These are phyloP conservation scores for Esox lucius DNA, from an alignment of 2,797 vertebrate genomes.

Conservation along the genomic window DNA sequence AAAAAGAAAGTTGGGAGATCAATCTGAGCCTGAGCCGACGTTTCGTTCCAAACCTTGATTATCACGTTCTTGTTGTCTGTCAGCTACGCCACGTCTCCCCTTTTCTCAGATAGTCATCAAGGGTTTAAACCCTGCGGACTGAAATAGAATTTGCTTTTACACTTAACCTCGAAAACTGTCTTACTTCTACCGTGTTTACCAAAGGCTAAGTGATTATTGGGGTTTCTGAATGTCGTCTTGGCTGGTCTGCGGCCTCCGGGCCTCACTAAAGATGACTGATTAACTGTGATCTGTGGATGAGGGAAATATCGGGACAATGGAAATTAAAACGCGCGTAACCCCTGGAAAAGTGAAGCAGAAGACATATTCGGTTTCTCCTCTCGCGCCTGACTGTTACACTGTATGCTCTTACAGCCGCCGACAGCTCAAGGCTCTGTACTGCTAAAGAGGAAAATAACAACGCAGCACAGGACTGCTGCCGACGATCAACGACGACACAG, in stretches of 20 bases:
- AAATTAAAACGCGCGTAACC: slow-evolving; percentile 21
- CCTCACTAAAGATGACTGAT: slow-evolving; percentile 10
- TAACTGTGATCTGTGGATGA: slow-evolving; percentile 16
- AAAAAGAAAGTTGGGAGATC: neutral
- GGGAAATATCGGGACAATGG: slow-evolving; percentile 27
- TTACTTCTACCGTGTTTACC: slow-evolving; percentile 10
- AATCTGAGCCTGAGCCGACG: neutral
- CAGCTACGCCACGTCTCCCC: neutral
- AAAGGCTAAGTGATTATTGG: neutral
- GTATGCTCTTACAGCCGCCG: neutral
- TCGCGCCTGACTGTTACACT: neutral
- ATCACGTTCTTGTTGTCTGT: slow-evolving; percentile 17
- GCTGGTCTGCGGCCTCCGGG: neutral
- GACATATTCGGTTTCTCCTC: neutral
- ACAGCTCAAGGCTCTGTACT: slow-evolving; percentile 11
- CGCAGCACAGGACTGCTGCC: neutral
- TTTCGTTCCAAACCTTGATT: slow-evolving; percentile 11
- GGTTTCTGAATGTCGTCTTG: slow-evolving; percentile 14
- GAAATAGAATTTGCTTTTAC: slow-evolving; percentile 15
- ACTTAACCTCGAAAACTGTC: slow-evolving; percentile 22
- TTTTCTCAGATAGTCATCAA: slow-evolving; percentile 26
- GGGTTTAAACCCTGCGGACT: slow-evolving; percentile 25
- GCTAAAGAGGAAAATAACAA: slow-evolving; percentile 18
- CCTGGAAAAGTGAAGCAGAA: slow-evolving; percentile 12
- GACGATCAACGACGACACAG: neutral